Evolutionary conservation across 2,888 invertebrate genomes (phyloP), one percentile per base, ranked within the genome.

Genomic region (Drosophila mulleri): DNA sequence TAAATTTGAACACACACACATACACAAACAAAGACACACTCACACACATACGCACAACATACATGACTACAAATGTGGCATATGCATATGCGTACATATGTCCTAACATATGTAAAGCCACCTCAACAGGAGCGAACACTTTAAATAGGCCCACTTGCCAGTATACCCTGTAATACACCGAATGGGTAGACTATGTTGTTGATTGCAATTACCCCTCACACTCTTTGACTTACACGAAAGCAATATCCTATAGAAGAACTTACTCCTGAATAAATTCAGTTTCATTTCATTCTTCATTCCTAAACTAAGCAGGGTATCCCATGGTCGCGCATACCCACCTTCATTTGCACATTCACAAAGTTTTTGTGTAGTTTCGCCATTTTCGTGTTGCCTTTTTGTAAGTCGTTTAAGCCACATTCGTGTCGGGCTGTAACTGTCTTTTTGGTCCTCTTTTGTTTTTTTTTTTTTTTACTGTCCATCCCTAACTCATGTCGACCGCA

Each of bases 31-130:
- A 6, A 7, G 2, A 37, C 35, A 12, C 41, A 8, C 16, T 12
- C 47, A 16, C 11, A 16, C 47, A 35, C 32, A 16, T 32, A 29
- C n/a, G 2, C 48, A 48, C 48, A 29, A 29, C 48, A 48, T 29
- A 6, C 48, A 12, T 32, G 32, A 35, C 18, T 50, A n/a, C 12
- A 48, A 26, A 54, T 14, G 44, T 29, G 32, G 18, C 32, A 39
- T 66, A 66, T 47, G 50, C 26, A 54, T 26, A 54, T 26, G n/a
- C 29, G 41, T 50, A 35, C 35, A 35, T 42, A n/a, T 37, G 37
- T 56, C 23, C 37, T 16, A 66, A 62, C 73, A 72, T 72, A 78
- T 78, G 75, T 67, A 72, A 67, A 67, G 62, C 37, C 67, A 58
- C 35, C 61, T 62, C 52, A 20, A 56, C 29, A 50, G 58, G 48